Percentiles rank a stretch among this genome's conserved stretches.
phyloP scores from a whole-genome alignment of 2,113 vertebrate species.

The Vireo altiloquus region DNA sequence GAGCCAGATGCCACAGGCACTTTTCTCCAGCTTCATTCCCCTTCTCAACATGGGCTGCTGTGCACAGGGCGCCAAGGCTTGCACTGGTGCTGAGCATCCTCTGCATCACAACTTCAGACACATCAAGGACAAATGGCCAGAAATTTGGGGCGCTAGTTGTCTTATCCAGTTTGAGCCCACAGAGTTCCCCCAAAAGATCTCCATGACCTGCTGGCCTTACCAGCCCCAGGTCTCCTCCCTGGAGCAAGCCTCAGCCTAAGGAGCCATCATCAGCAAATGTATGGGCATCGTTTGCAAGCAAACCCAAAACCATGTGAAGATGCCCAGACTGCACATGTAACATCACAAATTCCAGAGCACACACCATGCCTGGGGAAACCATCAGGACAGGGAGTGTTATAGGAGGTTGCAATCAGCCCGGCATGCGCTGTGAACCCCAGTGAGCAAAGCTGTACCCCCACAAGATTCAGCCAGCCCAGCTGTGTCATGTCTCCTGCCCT shows the following conservation, averaged over 20 bases:
- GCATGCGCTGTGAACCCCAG: background rate
- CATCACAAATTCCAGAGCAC: rapidly evolving
- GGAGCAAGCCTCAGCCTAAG: rapidly evolving
- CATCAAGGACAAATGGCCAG: background rate
- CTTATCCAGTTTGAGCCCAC: background rate
- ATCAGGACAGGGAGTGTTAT: background rate
- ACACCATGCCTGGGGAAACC: background rate
- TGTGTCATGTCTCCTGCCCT: background rate
- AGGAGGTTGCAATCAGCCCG: rapidly evolving
- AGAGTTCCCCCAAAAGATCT: background rate
- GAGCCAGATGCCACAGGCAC: background rate
- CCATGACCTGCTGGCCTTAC: background rate
- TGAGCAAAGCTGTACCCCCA: rapidly evolving
- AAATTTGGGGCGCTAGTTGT: background rate
- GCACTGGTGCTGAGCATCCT: background rate
- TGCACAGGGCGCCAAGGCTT: rapidly evolving
- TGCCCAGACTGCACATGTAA: rapidly evolving
- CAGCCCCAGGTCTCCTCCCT: background rate
- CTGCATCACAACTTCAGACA: rapidly evolving
- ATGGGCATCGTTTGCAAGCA: background rate
- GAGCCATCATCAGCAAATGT: rapidly evolving
- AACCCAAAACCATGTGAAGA: background rate
- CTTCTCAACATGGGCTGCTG: rapidly evolving
- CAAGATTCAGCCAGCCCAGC: background rate
- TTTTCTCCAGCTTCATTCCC: background rate